phyloP scores from a whole-genome alignment of 2,113 vertebrate species.

The Halichoerus grypus region DNA sequence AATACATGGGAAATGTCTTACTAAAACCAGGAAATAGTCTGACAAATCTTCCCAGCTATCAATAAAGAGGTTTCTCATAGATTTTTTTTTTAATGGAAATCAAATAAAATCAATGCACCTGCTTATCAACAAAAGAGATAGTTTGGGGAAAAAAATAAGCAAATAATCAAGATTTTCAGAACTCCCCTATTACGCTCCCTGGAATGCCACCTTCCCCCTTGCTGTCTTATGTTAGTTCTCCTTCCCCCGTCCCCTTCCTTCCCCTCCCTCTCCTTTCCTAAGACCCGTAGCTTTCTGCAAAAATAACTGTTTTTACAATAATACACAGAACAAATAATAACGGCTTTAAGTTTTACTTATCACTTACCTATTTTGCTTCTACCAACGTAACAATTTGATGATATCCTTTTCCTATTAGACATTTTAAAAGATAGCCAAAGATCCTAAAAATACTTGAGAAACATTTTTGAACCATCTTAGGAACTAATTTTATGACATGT shows the following conservation, averaged over 20 bases:
- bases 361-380: neutral
- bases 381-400: neutral
- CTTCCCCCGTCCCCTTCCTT: neutral
- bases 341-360: neutral
- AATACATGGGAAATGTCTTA: neutral
- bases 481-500: conserved; percentile 36
- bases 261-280: neutral
- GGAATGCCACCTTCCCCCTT: neutral
- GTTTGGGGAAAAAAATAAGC: neutral
- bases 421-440: neutral
- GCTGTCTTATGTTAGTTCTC: neutral
- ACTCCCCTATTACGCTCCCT: neutral
- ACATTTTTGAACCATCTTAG: conserved; percentile 5
- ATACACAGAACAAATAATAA: neutral
- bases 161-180: neutral
- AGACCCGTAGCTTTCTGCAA: neutral
- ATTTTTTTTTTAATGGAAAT: neutral
- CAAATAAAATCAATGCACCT: neutral
- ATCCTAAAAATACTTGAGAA: neutral
- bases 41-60: neutral
- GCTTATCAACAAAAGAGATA: neutral
- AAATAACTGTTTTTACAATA: neutral
- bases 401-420: neutral
- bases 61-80: neutral
- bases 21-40: neutral